These are phyloP conservation scores for Rhinogobio ventralis DNA, from an alignment of 2,797 vertebrate genomes.

Conservation along the genomic window DNA sequence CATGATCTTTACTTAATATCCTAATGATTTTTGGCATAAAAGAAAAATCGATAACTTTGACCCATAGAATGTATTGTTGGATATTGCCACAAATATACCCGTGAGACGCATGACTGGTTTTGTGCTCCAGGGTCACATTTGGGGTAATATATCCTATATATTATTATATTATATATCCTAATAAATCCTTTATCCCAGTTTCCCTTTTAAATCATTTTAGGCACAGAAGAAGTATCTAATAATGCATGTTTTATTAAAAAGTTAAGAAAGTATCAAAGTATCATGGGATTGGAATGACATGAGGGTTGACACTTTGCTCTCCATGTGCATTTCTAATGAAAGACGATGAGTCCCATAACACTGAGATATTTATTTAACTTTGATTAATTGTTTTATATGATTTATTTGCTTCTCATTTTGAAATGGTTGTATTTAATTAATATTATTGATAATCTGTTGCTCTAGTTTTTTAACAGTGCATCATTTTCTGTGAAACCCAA, in stretches of 20 bases:
- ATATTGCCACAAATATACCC: too few relatives aligned
- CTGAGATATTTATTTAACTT: not conserved
- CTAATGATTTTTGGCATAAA: too few relatives aligned
- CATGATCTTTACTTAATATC: too few relatives aligned
- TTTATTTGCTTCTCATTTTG: not conserved
- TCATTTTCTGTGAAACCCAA: not conserved
- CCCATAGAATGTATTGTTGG: too few relatives aligned
- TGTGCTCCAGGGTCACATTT: not conserved
- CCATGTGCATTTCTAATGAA: not conserved
- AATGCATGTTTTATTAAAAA: not conserved
- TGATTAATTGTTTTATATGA: not conserved
- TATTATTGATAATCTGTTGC: not conserved
- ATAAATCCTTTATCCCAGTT: conserved; percentile 9
- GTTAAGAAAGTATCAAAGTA: not conserved
- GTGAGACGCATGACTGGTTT: too few relatives aligned
- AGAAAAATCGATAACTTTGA: too few relatives aligned
- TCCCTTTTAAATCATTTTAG: too few relatives aligned
- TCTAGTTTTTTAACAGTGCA: not conserved
- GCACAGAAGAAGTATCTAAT: too few relatives aligned
- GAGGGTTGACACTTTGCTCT: not conserved
- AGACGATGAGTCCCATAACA: not conserved
- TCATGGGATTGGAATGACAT: not conserved
- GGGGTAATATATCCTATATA: not conserved
- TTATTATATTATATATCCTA: too few relatives aligned
- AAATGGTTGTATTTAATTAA: not conserved